Base-by-base conservation (phyloP, 30 jellyfish, hydroid and myxozoan genomes). In the Hydractinia symbiolongicarpus region DNA sequence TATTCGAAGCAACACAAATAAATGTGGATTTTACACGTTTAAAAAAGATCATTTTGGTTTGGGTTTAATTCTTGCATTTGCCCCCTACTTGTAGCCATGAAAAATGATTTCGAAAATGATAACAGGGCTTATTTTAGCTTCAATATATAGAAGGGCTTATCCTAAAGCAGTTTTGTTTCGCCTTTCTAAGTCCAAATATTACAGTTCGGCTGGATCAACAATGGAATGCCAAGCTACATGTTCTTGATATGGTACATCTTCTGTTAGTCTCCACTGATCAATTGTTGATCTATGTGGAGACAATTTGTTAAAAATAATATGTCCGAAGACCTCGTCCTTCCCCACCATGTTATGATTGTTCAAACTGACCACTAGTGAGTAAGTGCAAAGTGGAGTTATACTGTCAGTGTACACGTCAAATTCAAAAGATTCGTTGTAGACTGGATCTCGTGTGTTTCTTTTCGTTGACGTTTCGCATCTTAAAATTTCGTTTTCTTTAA, bases 291-390 rank as follows among this genome's bases (percentile, higher is more conserved):
- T 51, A 66, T 91, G 96, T 14, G 90, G 79, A 17, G 97, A 82
- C 55, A 79, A 88, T 11, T 81, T 72, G 66, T 95, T 61, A 56
- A 91, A 91, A 15, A 91, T 86, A 55, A 91, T 95, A 78, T 91
- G 97, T 8, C 97, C 97, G 10, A 91, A 20, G 11, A 86, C 77
- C 67, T 86, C 95, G 61, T 91, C 95, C 53, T 83, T 91, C 5
- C 97, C 95, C 73, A 91, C 86, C 21, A 91, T 55, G 0, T 10
- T 8, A 56, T 86, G 73, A 19, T 82, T 85, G 79, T 88, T 79
- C 44, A 83, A 57, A 14, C 95, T 76, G 53, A 91, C 75, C 15
- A 82, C 95, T 16, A 91, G 84, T 15, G 96, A 82, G 64, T 73
- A 78, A 40, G 83, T 79, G 49, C 62, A 77, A 60, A 91, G 61